phyloP scores from a whole-genome alignment of 2,888 invertebrate species.

The Eupithecia subfuscata region DNA sequence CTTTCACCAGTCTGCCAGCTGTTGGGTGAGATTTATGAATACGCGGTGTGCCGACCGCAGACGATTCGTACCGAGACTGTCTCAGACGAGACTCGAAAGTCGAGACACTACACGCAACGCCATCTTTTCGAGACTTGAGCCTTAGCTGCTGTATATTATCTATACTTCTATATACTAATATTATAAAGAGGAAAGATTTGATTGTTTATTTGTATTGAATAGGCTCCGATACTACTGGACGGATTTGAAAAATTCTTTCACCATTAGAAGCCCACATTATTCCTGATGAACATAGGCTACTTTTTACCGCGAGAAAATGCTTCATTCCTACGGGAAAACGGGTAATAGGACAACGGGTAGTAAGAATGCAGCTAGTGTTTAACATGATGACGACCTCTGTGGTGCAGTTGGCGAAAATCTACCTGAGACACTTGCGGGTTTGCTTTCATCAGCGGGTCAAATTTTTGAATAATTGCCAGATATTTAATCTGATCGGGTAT shows the following conservation, averaged over 20 bases:
- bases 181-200: too few species aligned
- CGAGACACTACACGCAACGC: background rate
- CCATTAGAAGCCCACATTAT: too few species aligned
- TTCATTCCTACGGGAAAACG: too few species aligned
- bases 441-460: background rate
- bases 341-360: too few species aligned
- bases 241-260: too few species aligned
- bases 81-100: background rate
- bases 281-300: too few species aligned
- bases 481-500: background rate
- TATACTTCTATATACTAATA: too few species aligned
- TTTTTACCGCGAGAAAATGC: too few species aligned
- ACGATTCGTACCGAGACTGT: constrained; percentile 28
- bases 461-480: background rate
- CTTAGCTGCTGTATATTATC: too few species aligned
- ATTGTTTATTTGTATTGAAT: too few species aligned
- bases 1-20: constrained; percentile 50
- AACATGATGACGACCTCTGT: background rate
- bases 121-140: background rate
- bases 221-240: too few species aligned
- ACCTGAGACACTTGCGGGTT: background rate
- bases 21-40: constrained; percentile 52
- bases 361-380: too few species aligned
- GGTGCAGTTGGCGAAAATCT: background rate
- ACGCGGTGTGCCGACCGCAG: constrained; percentile 37